A percentile compares a stretch with the other conserved stretches of the same genome.
These are phyloP conservation scores for Ia io DNA, from an alignment of 2,113 vertebrate species.

Conservation along the genomic window DNA sequence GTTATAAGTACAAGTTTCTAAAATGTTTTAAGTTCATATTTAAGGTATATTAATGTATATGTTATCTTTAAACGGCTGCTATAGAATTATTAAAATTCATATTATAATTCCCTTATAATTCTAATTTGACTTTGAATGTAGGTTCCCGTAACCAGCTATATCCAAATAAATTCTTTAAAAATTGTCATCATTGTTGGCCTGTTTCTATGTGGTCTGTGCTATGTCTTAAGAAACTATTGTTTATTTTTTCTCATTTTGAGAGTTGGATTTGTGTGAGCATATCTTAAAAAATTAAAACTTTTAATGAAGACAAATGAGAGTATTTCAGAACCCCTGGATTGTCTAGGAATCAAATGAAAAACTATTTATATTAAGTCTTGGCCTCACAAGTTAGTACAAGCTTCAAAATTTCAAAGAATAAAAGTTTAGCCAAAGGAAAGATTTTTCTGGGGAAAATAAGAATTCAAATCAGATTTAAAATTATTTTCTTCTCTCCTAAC, in stretches of 20 bases:
- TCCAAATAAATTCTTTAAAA: background rate
- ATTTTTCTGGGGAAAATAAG: background rate
- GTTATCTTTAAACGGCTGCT: background rate
- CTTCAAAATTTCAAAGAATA: slow-evolving; percentile 13
- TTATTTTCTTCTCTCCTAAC: background rate
- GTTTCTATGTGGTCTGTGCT: background rate
- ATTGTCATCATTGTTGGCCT: background rate
- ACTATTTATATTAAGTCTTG: background rate
- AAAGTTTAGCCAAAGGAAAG: background rate
- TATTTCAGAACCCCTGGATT: background rate
- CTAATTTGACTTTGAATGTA: slow-evolving; percentile 5
- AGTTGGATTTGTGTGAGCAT: background rate
- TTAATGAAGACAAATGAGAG: slow-evolving; percentile 28
- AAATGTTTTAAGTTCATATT: background rate
- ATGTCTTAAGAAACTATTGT: background rate
- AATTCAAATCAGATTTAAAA: slow-evolving; percentile 42
- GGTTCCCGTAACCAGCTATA: background rate
- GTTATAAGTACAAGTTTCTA: background rate
- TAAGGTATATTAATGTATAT: background rate
- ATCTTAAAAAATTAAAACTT: slow-evolving; percentile 3
- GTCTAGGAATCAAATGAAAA: slow-evolving; percentile 36
- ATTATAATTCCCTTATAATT: background rate
- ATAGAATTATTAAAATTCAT: background rate
- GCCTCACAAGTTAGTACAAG: background rate
- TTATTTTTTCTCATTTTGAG: slow-evolving; percentile 30